Conservation (phyloP, 2,797 vertebrate species). For the Balearica regulorum region DNA sequence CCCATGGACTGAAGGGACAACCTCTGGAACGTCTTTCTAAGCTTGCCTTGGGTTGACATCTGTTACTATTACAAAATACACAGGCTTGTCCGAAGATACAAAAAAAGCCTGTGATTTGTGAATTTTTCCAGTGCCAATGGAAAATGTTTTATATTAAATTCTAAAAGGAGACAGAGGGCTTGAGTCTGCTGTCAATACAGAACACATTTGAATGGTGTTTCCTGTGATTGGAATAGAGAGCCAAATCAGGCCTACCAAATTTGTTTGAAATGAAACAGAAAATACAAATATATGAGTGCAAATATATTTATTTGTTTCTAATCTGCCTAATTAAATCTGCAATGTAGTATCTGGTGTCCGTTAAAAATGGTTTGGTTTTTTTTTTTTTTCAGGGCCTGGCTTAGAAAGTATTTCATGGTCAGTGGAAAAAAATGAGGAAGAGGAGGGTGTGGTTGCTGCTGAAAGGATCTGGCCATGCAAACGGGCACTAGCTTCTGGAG, state of each 20-base stretch:
- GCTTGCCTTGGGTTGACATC: background rate
- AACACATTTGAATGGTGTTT: background rate
- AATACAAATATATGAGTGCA: background rate
- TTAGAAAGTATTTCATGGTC: constrained; percentile 2
- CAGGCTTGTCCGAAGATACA: background rate
- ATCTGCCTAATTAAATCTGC: background rate
- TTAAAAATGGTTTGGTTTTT: background rate
- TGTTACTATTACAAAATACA: background rate
- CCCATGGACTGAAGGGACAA: background rate
- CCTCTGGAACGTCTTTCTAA: background rate
- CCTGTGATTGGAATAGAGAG: background rate
- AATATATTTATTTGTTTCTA: background rate
- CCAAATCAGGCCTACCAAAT: background rate
- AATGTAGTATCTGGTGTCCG: background rate
- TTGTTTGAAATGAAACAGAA: background rate
- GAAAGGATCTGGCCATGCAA: background rate
- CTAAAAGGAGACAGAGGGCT: background rate
- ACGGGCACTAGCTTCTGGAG: background rate
- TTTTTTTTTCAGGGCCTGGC: background rate
- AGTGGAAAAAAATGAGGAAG: constrained; percentile 40
- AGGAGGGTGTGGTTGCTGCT: background rate
- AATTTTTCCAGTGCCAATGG: background rate
- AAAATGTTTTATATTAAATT: background rate
- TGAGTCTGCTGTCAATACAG: background rate
- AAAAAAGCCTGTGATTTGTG: background rate